These are phyloP conservation scores for Tiaroga cobitis DNA, from an alignment of 2,797 vertebrate genomes.

Conservation along the genomic window DNA sequence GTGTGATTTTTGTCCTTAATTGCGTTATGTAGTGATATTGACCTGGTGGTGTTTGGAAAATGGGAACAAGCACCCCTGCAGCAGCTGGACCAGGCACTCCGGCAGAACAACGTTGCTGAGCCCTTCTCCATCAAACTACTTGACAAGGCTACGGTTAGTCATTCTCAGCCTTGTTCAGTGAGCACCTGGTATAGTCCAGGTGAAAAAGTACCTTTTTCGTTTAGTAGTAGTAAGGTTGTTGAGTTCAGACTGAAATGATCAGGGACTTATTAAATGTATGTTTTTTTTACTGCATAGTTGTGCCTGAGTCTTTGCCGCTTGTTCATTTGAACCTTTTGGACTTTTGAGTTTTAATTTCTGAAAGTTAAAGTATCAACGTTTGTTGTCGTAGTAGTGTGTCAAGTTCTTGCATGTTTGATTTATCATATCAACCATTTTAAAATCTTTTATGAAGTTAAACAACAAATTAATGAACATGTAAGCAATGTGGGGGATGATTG, in stretches of 20 bases:
- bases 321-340: not conserved
- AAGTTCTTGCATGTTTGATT: too few species aligned
- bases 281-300: not conserved
- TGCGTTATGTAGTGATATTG: conserved; percentile 86
- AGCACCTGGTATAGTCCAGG: not conserved
- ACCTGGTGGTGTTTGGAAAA: conserved; percentile 96
- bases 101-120: conserved; percentile 91
- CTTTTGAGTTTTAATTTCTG: not conserved
- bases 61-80: conserved; percentile 95
- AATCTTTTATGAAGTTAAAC: not conserved
- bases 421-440: not conserved
- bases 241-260: not conserved
- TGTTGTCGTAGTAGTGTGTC: not conserved
- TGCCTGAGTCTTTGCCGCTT: not conserved
- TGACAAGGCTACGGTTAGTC: conserved; percentile 95
- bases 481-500: too few species aligned
- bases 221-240: not conserved
- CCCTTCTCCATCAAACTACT: conserved; percentile 96
- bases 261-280: not conserved
- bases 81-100: conserved; percentile 91
- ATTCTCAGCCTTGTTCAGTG: not conserved
- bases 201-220: not conserved
- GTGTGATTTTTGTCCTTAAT: not conserved
- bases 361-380: not conserved
- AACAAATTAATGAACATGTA: too few species aligned